These are phyloP conservation scores for Labrus mixtus DNA, from an alignment of 2,113 vertebrate genomes.

Conservation along the genomic window DNA sequence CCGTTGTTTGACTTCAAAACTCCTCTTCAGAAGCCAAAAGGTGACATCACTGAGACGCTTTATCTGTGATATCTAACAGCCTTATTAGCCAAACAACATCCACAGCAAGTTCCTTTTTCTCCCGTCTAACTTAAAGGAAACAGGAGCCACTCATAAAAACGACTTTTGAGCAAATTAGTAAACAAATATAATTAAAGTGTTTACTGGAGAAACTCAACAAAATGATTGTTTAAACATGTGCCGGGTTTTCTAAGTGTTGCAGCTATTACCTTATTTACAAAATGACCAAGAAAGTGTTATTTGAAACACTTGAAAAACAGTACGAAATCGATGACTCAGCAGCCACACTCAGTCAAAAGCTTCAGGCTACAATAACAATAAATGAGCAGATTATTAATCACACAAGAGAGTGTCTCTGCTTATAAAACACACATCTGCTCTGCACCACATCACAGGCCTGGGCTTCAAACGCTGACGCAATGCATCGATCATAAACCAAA, in stretches of 20 bases:
- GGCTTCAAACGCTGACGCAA: constrained; percentile 71
- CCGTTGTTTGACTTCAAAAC: too few relatives aligned
- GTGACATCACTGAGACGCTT: too few relatives aligned
- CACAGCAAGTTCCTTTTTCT: background rate
- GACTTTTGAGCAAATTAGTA: too few relatives aligned
- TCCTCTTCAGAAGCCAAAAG: too few relatives aligned
- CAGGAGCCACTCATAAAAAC: constrained; percentile 8
- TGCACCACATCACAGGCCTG: constrained; percentile 60
- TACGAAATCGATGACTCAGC: background rate
- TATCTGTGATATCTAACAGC: too few relatives aligned
- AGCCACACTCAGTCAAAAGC: background rate
- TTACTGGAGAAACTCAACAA: too few relatives aligned
- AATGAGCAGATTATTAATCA: constrained; percentile 64
- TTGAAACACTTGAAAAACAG: background rate
- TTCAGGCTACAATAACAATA: constrained; percentile 26
- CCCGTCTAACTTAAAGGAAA: background rate
- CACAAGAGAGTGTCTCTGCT: constrained; percentile 9
- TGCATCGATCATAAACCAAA: constrained; percentile 67
- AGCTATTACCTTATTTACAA: too few relatives aligned
- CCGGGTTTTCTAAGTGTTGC: too few relatives aligned
- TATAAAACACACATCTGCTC: constrained; percentile 69
- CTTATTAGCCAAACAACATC: too few relatives aligned
- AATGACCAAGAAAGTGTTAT: background rate
- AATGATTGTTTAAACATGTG: too few relatives aligned
- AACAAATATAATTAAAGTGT: too few relatives aligned